A percentile compares a stretch with the other conserved stretches of the same genome.
phyloP scores from a whole-genome alignment of 2,888 invertebrate genomes.

The Eristalis intricaria region DNA sequence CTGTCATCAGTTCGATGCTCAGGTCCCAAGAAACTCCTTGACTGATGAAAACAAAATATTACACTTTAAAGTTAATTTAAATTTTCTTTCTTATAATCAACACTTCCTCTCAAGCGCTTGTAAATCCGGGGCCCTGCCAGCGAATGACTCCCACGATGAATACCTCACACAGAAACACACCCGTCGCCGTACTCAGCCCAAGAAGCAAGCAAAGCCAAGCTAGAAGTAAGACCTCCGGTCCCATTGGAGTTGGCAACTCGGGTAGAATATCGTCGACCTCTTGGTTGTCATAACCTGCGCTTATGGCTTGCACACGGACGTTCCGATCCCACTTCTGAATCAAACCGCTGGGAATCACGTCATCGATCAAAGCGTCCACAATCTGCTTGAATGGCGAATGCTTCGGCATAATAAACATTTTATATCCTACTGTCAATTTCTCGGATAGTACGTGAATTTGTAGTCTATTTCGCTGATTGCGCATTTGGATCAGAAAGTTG shows the following conservation, averaged over 20 bases:
- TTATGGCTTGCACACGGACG: not conserved
- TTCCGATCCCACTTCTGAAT: conserved; percentile 12
- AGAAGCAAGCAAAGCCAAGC: conserved; percentile 29
- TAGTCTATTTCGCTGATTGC: too few relatives aligned
- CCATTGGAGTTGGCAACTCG: not conserved
- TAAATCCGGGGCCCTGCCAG: too few relatives aligned
- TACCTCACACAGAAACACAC: not conserved
- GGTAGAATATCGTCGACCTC: not conserved
- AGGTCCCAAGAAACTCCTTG: too few relatives aligned
- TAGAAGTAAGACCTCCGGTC: not conserved
- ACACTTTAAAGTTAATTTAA: too few relatives aligned
- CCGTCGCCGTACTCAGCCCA: not conserved
- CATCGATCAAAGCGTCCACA: not conserved
- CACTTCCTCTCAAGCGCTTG: too few relatives aligned
- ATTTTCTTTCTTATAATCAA: too few relatives aligned
- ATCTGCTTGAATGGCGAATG: conserved; percentile 19
- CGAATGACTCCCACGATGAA: too few relatives aligned
- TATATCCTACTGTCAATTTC: not conserved
- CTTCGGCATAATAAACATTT: not conserved
- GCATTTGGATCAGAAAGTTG: not conserved
- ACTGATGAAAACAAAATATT: too few relatives aligned
- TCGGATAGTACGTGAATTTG: not conserved
- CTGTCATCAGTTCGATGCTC: too few relatives aligned
- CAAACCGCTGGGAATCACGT: not conserved
- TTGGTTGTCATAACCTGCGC: not conserved